Evolutionary conservation across 2,797 vertebrate genomes (phyloP).

Genomic region (Rhynchotus rufescens): DNA sequence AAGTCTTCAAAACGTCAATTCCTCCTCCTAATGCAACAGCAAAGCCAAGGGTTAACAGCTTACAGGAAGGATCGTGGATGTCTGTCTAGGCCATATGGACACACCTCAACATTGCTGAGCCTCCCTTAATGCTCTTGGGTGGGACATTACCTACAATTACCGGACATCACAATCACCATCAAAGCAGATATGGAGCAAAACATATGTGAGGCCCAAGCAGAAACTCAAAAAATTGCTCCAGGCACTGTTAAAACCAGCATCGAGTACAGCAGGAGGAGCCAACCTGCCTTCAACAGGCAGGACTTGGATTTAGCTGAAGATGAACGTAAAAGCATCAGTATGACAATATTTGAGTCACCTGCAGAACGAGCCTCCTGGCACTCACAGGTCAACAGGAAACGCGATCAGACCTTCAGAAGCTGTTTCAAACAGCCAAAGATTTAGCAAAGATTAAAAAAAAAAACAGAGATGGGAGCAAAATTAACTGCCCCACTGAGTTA

Average conservation of each 20-base stretch:
- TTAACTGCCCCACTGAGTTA: not conserved
- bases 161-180: no score
- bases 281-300: no score
- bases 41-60: not conserved
- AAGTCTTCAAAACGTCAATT: not conserved
- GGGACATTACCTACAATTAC: not conserved
- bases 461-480: not conserved
- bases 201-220: not conserved
- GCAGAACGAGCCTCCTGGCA: not conserved
- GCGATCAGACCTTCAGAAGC: not conserved
- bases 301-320: not conserved
- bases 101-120: fast-evolving
- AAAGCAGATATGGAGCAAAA: not conserved
- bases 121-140: not conserved
- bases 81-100: not conserved
- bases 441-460: not conserved
- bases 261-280: not conserved
- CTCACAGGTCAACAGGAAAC: not conserved
- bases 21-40: not conserved
- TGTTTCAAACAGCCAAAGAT: not conserved
- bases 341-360: not conserved
- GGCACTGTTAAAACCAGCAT: not conserved
- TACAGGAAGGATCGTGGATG: not conserved
- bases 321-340: not conserved
- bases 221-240: not conserved